phyloP scores from a whole-genome alignment of 2,797 vertebrate species.

The Enteromius unitaeniatus region DNA sequence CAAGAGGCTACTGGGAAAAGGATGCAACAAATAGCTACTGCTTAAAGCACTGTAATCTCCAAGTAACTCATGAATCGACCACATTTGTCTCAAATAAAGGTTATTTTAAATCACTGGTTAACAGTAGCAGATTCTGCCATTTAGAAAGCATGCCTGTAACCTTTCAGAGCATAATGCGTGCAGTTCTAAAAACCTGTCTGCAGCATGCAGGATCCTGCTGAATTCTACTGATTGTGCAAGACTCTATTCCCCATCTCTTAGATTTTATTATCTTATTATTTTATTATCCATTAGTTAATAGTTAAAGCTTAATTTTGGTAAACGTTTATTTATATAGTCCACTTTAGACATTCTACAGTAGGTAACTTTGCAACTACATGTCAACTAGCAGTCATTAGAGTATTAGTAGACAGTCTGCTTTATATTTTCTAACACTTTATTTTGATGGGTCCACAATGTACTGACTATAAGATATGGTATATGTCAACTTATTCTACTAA shows the following conservation, averaged over 20 bases:
- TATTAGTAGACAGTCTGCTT: too few species aligned
- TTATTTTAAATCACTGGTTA: background rate
- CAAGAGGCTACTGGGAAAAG: background rate
- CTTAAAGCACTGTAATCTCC: slow-evolving; percentile 1
- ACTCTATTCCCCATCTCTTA: background rate
- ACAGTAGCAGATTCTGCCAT: background rate
- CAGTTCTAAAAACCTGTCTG: background rate
- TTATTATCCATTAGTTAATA: background rate
- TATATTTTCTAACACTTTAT: too few species aligned
- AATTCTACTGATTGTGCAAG: background rate
- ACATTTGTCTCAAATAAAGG: background rate
- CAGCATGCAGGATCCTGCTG: background rate
- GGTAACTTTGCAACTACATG: too few species aligned
- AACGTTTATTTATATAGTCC: too few species aligned
- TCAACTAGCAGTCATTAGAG: too few species aligned
- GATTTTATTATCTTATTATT: too few species aligned
- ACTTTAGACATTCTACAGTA: too few species aligned
- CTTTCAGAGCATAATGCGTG: background rate
- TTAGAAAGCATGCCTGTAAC: slow-evolving; percentile 7
- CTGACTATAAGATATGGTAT: too few species aligned
- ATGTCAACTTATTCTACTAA: too few species aligned
- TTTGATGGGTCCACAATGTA: too few species aligned
- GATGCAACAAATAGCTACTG: background rate
- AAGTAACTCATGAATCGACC: background rate
- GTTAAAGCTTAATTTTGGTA: background rate